A percentile compares a stretch with the other conserved stretches of the same genome.
These are phyloP conservation scores for Bombycilla garrulus DNA, from an alignment of 2,113 vertebrate genomes.

Conservation along the genomic window DNA sequence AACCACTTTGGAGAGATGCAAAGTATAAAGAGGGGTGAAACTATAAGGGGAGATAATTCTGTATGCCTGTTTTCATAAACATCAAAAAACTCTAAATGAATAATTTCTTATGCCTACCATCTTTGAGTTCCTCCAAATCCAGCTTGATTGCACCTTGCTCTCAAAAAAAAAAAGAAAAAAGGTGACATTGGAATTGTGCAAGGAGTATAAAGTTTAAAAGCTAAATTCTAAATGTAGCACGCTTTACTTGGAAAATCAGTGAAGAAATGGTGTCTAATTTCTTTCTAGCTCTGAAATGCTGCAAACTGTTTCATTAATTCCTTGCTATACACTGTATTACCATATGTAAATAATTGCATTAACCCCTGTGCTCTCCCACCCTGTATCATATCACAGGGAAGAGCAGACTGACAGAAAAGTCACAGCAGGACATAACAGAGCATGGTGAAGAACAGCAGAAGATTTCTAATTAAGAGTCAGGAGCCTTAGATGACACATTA, in stretches of 20 bases:
- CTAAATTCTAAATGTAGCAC: not conserved
- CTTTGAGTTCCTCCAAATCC: not conserved
- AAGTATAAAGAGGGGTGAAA: not conserved
- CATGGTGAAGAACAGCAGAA: not conserved
- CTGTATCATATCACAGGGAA: conserved; percentile 32
- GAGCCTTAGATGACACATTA: conserved; percentile 17
- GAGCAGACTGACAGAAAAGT: conserved; percentile 30
- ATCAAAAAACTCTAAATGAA: not conserved
- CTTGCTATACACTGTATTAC: not conserved
- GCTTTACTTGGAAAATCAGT: not conserved
- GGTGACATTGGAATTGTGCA: not conserved
- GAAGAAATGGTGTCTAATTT: not conserved
- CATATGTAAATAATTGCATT: conserved; percentile 58
- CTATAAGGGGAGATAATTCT: not conserved
- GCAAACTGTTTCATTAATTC: conserved; percentile 15
- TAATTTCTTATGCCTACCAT: not conserved
- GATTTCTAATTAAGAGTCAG: conserved; percentile 50
- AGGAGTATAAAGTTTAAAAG: not conserved
- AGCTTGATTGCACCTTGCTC: not conserved
- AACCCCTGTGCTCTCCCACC: conserved; percentile 27
- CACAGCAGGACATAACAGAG: not conserved
- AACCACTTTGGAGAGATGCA: not conserved
- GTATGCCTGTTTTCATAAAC: not conserved
- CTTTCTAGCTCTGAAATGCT: not conserved
- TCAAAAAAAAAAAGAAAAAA: no score